These are phyloP conservation scores for Pseudochaenichthys georgianus DNA, from an alignment of 2,797 vertebrate genomes.

Conservation along the genomic window DNA sequence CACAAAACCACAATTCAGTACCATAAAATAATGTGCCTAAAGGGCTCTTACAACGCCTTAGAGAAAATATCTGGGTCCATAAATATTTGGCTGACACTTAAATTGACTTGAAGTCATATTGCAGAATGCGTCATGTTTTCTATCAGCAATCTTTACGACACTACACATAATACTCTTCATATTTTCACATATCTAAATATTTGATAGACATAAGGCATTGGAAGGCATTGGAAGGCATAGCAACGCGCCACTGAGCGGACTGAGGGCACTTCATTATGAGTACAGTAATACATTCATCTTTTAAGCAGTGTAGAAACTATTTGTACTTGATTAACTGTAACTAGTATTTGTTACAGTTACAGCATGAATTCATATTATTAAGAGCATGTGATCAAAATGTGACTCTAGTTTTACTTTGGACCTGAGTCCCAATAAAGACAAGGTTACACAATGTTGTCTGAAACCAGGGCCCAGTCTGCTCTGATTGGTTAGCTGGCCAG, in stretches of 20 bases:
- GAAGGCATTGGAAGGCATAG: slow-evolving; percentile 40
- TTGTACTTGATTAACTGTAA: slow-evolving; percentile 3
- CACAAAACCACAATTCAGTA: too few relatives aligned
- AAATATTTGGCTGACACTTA: slow-evolving; percentile 57
- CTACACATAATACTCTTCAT: background rate
- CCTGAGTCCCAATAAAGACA: background rate
- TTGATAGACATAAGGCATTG: slow-evolving; percentile 52
- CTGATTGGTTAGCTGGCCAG: too few relatives aligned
- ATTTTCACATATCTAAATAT: slow-evolving; percentile 21
- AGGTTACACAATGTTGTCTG: background rate
- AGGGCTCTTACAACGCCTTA: too few relatives aligned
- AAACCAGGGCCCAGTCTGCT: too few relatives aligned
- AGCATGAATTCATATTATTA: background rate
- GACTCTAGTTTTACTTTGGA: background rate
- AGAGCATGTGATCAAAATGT: background rate
- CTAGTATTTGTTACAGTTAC: background rate
- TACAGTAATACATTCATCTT: background rate
- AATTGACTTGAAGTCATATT: slow-evolving; percentile 31
- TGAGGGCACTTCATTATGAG: background rate
- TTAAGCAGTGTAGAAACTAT: background rate
- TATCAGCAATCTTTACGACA: background rate
- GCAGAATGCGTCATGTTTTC: slow-evolving; percentile 1
- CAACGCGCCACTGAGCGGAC: slow-evolving; percentile 21
- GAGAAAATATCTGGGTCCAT: slow-evolving; percentile 21
- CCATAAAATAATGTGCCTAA: too few relatives aligned